Percentiles rank a stretch among this genome's conserved stretches.
phyloP scores from a whole-genome alignment of 2,797 vertebrate genomes.

The Mastacembelus armatus region DNA sequence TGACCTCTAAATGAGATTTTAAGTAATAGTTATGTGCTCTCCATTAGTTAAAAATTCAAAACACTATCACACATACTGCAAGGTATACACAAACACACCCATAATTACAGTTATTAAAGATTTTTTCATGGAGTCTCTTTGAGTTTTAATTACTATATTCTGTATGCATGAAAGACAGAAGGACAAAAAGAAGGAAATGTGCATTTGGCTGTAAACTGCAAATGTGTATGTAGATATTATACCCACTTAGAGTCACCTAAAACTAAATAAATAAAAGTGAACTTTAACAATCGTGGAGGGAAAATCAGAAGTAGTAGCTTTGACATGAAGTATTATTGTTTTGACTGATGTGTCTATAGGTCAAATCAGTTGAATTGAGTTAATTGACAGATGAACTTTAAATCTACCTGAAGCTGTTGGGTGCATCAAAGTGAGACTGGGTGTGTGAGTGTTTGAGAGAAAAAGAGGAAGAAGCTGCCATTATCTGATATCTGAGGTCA shows the following conservation, averaged over 20 bases:
- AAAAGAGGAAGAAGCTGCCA: constrained; percentile 45
- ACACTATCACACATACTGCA: constrained; percentile 4
- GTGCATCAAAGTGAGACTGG: constrained; percentile 22
- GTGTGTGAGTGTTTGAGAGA: background rate
- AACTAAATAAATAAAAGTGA: no score
- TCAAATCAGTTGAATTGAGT: constrained; percentile 28
- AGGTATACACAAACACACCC: constrained; percentile 26
- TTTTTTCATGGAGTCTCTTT: constrained; percentile 60
- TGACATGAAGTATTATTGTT: constrained; percentile 25
- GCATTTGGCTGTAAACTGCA: background rate
- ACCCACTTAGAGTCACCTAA: background rate
- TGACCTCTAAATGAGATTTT: constrained; percentile 22
- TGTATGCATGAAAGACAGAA: constrained; percentile 28
- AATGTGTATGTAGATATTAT: background rate
- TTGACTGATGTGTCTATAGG: constrained; percentile 16
- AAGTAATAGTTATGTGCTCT: constrained; percentile 15
- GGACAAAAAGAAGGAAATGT: background rate
- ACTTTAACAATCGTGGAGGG: background rate
- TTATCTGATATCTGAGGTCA: constrained; percentile 67
- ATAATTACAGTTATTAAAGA: constrained; percentile 69
- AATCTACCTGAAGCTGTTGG: constrained; percentile 39
- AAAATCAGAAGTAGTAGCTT: constrained; percentile 3
- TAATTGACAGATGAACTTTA: constrained; percentile 37
- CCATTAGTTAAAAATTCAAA: constrained; percentile 29
- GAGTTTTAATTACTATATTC: constrained; percentile 61